Base-by-base conservation (phyloP, 92 coral and sea anemone genomes). In the Montipora capitata region DNA sequence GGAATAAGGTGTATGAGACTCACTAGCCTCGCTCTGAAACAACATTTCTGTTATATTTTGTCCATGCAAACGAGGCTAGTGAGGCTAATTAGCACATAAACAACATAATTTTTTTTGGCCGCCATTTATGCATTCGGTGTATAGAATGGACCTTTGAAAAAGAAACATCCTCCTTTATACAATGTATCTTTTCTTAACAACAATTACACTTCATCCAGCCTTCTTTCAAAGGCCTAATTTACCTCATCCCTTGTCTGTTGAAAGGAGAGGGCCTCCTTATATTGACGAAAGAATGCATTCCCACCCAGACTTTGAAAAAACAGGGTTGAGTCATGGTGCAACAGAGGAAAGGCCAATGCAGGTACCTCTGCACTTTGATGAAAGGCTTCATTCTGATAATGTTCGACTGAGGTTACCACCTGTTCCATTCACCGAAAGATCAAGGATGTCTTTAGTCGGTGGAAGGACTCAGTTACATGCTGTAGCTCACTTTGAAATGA, bases 361-460 rank as follows among this genome's bases (percentile, higher is more conserved):
- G 40, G 18, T 70, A n/a, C 27, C 56, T 56, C 67, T 79, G 18
- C 62, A 72, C 15, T 38, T 73, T 18, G 80, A 62, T n/a, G 87
- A 83, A 58, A 83, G 80, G 87, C 7, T 40, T 20, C 79, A 20
- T 73, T 11, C 61, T 20, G 87, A 61, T 48, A 65, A 59, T 64
- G 74, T 48, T 2, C 35, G 58, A 45, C 89, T 76, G 39, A 85
- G 83, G 59, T 57, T 85, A 14, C 83, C 81, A 4, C 82, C 15
- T 65, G 51, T 72, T 2, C 3, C 49, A 13, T 6, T 61, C 3
- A 43, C 10, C 9, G 82, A 85, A 13, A 62, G 81, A 16, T 63
- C 66, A 5, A 48, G 89, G 54, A 0, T 66, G 12, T 83, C 89
- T 76, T 64, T 83, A 2, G 42, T 43, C 48, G 87, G 71, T 61